Evolutionary conservation across 2,113 vertebrate genomes (phyloP).

Genomic region (Tachycineta bicolor): DNA sequence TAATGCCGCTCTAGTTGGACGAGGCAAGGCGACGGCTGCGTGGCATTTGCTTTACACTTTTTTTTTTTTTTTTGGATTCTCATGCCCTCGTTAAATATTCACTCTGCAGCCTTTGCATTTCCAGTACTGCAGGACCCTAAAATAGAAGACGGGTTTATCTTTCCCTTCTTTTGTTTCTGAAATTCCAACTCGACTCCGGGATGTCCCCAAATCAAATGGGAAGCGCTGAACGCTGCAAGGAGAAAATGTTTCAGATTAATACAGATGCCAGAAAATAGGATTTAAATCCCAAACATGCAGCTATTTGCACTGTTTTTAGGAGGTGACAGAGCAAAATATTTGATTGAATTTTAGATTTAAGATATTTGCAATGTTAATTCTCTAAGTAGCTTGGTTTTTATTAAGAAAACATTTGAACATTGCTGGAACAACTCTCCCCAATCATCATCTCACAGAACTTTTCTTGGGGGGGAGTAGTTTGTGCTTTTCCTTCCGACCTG

Average conservation of each 20-base stretch:
- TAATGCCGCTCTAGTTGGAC: conserved; percentile 16
- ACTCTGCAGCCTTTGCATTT: conserved; percentile 41
- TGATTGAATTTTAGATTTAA: not conserved
- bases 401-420: not conserved
- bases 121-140: conserved; percentile 58
- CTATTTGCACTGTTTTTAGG: not conserved
- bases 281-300: not conserved
- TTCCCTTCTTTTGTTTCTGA: conserved; percentile 31
- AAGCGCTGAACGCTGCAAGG: not conserved
- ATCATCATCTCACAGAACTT: not conserved
- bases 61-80: conserved; percentile 8
- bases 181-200: not conserved
- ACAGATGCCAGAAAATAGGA: not conserved
- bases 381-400: not conserved
- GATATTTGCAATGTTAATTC: not conserved
- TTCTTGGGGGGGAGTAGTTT: not conserved
- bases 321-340: not conserved
- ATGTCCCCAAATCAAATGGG: not conserved
- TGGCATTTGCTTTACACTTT: conserved; percentile 35
- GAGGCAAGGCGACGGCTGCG: not conserved
- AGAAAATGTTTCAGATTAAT: not conserved
- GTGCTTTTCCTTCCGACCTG: not conserved
- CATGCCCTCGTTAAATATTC: conserved; percentile 56
- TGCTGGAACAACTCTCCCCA: not conserved
- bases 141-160: conserved; percentile 53